Base-by-base conservation (phyloP, 2,888 invertebrate species). In the Euplexia lucipara region DNA sequence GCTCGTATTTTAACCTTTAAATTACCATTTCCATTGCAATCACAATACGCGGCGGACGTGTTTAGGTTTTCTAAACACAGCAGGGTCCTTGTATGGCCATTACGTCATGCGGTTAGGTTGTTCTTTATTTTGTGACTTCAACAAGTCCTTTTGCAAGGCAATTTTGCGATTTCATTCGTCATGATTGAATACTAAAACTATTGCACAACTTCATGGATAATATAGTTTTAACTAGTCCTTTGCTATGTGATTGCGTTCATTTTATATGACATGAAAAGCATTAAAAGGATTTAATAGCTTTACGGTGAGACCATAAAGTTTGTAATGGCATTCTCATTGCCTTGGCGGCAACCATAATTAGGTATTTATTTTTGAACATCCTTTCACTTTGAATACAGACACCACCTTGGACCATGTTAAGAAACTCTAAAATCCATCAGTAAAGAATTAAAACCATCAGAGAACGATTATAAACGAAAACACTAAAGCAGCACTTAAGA, bases 21-120 rank as follows among this genome's bases (percentile, higher is more conserved):
- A 79, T 79, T 70, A 73, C 68, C 66, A 81, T 78, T 79, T 76
- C 60, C 63, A 75, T 70, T 61, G 65, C 79, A 59, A 62, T 61
- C 70, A 75, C 75, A 78, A 70, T 59, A 57, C 63, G 48, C 47
- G 39, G 39, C 48, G 51, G 62, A 75, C 75, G 72, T 79, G 82
- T 75, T 81, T 72, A 47, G 70, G 37, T 70, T 77, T 65, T 60
- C 54, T 63, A 51, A 75, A 68, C 48, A 67, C 6, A 42, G 39
- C 49, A 48, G 30, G 49, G 65, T 70, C 75, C 62, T 79, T 70
- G 71, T 67, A 60, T 47, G 51, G 22, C 47, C 42, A 57, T 81
- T 70, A 74, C 77, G 75, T 81, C 77, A 82, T 57, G 32, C 47
- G n/a, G 39, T 26, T 47, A 26, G 34, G 32, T 60, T 22, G 52